Conservation (phyloP, 2,113 vertebrate species). For the Lota lota region DNA sequence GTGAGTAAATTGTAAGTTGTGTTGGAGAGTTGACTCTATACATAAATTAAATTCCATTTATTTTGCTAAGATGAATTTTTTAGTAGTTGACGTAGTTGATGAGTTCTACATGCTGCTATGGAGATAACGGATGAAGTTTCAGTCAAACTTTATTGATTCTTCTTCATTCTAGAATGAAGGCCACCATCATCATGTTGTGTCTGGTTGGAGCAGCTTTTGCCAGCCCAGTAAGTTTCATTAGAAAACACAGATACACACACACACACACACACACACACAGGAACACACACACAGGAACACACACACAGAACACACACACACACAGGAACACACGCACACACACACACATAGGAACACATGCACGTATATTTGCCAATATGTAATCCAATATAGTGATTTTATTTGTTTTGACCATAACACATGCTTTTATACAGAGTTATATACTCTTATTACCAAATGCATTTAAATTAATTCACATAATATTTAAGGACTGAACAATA, state of each 20-base stretch:
- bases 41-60: too few species aligned
- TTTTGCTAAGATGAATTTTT: too few species aligned
- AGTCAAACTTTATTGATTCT: not conserved
- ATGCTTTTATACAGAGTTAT: not conserved
- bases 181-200: conserved; percentile 47
- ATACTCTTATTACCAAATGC: too few species aligned
- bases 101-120: too few species aligned
- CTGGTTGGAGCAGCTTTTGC: conserved; percentile 57
- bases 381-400: not conserved
- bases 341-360: too few species aligned
- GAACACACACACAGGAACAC: too few species aligned
- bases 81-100: too few species aligned
- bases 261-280: too few species aligned
- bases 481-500: not conserved
- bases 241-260: not conserved
- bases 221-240: conserved; percentile 57
- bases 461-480: not conserved
- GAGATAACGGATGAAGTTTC: too few species aligned
- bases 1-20: too few species aligned
- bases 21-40: too few species aligned
- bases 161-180: conserved; percentile 58
- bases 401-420: not conserved
- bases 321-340: too few species aligned
- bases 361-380: not conserved
- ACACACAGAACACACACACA: not conserved